Evolutionary conservation across 2,113 vertebrate genomes (phyloP).

Genomic region (Amphilophus citrinellus): DNA sequence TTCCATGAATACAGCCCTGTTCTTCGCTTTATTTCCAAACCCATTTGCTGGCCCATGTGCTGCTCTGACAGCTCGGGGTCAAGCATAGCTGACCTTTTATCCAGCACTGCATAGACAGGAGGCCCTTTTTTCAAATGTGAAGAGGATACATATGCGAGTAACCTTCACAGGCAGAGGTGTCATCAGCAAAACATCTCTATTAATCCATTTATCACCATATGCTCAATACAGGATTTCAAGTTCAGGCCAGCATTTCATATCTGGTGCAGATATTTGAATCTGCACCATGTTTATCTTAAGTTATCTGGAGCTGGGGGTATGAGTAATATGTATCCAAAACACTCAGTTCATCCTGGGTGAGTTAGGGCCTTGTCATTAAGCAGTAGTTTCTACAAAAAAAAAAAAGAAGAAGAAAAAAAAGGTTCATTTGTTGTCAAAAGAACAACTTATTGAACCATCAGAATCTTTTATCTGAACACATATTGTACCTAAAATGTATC

Average conservation of each 20-base stretch:
- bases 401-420: too few relatives aligned
- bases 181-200: conserved; percentile 2
- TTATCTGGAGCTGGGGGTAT: neutral
- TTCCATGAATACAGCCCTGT: neutral
- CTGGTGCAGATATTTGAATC: neutral
- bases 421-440: neutral
- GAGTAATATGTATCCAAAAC: neutral
- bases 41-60: neutral
- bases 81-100: conserved; percentile 34
- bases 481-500: neutral
- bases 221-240: neutral
- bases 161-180: conserved; percentile 4
- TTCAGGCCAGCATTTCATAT: neutral
- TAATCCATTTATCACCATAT: conserved; percentile 14
- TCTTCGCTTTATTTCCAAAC: conserved; percentile 23
- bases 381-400: too few relatives aligned
- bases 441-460: neutral
- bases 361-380: neutral
- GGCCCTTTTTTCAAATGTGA: conserved; percentile 4
- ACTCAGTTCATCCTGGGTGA: neutral
- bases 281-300: neutral
- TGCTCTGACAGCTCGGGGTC: conserved; percentile 27
- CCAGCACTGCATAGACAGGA: neutral
- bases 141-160: conserved; percentile 17
- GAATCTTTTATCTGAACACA: neutral